Evolutionary conservation across 1,140 invertebrate species (phyloP).

Genomic region (Oedothorax gibbosus): DNA sequence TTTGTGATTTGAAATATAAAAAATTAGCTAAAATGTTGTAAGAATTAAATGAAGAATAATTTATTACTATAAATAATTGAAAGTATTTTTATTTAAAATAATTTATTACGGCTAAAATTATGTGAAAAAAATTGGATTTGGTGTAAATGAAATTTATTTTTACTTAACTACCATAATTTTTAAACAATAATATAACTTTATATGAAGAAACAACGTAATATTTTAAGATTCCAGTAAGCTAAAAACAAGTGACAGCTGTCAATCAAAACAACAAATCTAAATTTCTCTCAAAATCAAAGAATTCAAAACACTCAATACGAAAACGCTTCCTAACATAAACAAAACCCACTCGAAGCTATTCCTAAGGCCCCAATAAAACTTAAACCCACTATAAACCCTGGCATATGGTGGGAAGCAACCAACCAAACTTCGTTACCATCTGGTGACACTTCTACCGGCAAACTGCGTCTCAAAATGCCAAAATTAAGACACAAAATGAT

Average conservation of each 20-base stretch:
- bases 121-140: not conserved
- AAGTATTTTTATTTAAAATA: not conserved
- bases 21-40: not conserved
- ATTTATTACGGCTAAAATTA: too few species aligned
- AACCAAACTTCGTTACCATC: not conserved
- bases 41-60: not conserved
- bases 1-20: not conserved
- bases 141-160: not conserved
- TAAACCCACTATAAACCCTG: too few species aligned
- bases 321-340: too few species aligned
- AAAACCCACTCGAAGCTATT: too few species aligned
- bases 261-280: too few species aligned
- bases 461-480: not conserved
- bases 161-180: not conserved
- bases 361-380: too few species aligned
- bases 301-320: too few species aligned
- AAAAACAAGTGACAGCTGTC: too few species aligned
- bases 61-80: not conserved
- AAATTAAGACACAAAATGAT: too few species aligned
- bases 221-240: too few species aligned
- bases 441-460: not conserved
- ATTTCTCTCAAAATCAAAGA: too few species aligned
- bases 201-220: too few species aligned
- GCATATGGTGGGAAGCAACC: constrained; percentile 5
- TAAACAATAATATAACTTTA: not conserved